A percentile compares a stretch with the other conserved stretches of the same genome.
Conservation (phyloP, 2,797 vertebrate genomes). For the Siniperca scherzeri region DNA sequence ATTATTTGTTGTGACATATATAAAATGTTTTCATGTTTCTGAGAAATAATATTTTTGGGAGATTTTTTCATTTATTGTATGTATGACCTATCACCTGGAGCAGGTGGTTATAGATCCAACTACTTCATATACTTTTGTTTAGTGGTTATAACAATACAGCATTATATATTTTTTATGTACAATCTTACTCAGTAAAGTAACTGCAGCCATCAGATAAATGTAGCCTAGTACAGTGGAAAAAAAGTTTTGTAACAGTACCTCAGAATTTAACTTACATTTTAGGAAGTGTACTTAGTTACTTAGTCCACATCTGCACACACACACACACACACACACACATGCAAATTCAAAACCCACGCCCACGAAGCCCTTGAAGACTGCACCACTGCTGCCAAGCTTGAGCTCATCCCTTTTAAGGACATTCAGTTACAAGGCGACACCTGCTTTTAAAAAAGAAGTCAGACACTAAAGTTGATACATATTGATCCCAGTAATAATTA, state of each 20-base stretch:
- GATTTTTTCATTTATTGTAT: background rate
- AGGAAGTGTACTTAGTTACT: constrained; percentile 20
- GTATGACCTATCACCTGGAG: background rate
- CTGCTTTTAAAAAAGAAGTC: constrained; percentile 44
- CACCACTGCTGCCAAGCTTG: constrained; percentile 41
- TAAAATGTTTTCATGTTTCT: background rate
- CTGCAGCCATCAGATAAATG: constrained; percentile 5
- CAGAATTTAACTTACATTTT: background rate
- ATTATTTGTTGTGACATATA: background rate
- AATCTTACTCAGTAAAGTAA: background rate
- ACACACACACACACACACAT: constrained; percentile 24
- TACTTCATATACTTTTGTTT: background rate
- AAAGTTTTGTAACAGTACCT: background rate
- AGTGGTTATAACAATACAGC: background rate
- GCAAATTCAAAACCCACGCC: constrained; percentile 49
- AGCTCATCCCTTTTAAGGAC: constrained; percentile 79
- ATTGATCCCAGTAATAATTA: constrained; percentile 35
- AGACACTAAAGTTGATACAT: constrained; percentile 22
- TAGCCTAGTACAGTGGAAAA: background rate
- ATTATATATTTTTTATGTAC: background rate
- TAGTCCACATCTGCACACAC: constrained; percentile 24
- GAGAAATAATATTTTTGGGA: background rate
- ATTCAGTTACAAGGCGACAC: constrained; percentile 52
- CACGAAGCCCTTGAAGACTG: constrained; percentile 19
- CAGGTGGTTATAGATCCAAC: background rate